Evolutionary conservation across 2,113 vertebrate genomes (phyloP), one percentile per base, ranked within the genome.

Genomic region (Calypte anna): DNA sequence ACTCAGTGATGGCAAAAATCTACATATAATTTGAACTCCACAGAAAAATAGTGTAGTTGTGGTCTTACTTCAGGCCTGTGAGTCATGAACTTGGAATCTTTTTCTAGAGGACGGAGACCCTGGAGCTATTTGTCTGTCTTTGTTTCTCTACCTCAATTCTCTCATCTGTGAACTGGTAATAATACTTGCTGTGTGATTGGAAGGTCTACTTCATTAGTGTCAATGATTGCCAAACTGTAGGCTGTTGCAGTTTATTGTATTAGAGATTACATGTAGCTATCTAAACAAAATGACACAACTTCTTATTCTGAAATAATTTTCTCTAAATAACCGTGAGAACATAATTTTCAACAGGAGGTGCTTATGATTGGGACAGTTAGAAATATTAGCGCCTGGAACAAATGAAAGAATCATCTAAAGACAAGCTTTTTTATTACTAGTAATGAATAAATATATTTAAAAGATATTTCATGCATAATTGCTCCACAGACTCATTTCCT

Each of bases 381-480:
- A 96, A 97, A 95, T 68, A 91, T 67, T 96, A 96, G 84, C 24
- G 7, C 93, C 84, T 95, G 92, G 97, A 97, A 97, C 89, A 78
- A 96, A 97, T 95, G 78, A 94, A 86, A 91, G 93, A 92, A 86
- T 95, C 64, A 85, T 95, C 91, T 94, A 80, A 94, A 96, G 82
- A 94, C 86, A 93, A 96, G 91, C 20, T 61, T 95, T 96, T 96
- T 93, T 96, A 89, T 14, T 66, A 96, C 82, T 74, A 82, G 90
- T 69, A 95, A 96, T 86, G 94, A 96, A 86, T 87, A 96, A 97
- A 93, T 90, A 86, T 89, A 88, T 93, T 92, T 96, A 91, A 95
- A 96, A 95, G 91, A 91, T 77, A 94, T 96, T 97, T 98, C 73
- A 91, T 28, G 82, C 87, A 50, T 92, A 93, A 67, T 93, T 97